phyloP scores from a whole-genome alignment of 2,888 invertebrate species.

The Branchipolynoe longqiensis region DNA sequence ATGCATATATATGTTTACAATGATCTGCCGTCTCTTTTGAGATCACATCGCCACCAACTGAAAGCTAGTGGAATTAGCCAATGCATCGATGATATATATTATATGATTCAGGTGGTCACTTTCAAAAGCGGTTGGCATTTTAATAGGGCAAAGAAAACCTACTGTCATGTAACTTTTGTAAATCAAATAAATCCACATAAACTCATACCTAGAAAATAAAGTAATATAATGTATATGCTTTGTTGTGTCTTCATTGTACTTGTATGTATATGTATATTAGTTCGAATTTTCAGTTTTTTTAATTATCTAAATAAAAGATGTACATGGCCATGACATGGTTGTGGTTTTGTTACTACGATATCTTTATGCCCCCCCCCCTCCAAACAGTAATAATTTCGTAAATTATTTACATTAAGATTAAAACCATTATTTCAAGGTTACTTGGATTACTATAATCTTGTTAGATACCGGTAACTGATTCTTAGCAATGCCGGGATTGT shows the following conservation, averaged over 20 bases:
- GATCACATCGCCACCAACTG: constrained; percentile 6
- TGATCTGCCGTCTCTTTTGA: too few relatives aligned
- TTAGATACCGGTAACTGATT: too few relatives aligned
- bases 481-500: too few relatives aligned
- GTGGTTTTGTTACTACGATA: too few relatives aligned
- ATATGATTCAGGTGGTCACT: background rate
- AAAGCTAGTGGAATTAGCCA: constrained; percentile 33
- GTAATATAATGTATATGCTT: background rate
- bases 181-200: background rate
- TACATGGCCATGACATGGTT: too few relatives aligned
- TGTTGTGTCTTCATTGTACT: background rate
- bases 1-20: too few relatives aligned
- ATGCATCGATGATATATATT: constrained; percentile 1
- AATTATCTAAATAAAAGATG: background rate
- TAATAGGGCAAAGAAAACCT: background rate
- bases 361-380: too few relatives aligned
- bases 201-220: constrained; percentile 31
- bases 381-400: too few relatives aligned
- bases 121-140: background rate
- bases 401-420: too few relatives aligned
- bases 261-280: background rate
- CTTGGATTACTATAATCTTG: too few relatives aligned
- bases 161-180: constrained; percentile 23
- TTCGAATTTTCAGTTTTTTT: background rate
- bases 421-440: too few relatives aligned